phyloP scores from a whole-genome alignment of 1,140 invertebrate species.

The Drosophila baimaii region DNA sequence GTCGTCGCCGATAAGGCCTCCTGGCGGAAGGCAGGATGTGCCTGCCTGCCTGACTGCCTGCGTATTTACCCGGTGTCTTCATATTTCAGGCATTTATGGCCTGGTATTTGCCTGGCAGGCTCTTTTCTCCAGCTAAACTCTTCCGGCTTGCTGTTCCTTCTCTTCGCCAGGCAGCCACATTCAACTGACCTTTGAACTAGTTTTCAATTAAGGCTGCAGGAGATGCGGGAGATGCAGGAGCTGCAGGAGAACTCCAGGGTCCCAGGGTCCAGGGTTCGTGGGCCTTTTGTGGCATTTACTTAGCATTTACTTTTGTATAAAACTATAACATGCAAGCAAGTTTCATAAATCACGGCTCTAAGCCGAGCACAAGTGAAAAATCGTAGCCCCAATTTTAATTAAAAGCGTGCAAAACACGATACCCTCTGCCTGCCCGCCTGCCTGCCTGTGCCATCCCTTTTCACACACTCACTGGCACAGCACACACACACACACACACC shows the following conservation, averaged over 20 bases:
- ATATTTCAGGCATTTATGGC: constrained; percentile 66
- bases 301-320: constrained; percentile 78
- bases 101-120: constrained; percentile 40
- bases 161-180: constrained; percentile 57
- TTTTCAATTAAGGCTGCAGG: constrained; percentile 75
- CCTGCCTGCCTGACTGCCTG: constrained; percentile 12
- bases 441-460: constrained; percentile 12
- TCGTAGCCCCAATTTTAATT: constrained; percentile 81
- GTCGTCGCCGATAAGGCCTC: constrained; percentile 28
- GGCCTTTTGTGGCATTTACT: constrained; percentile 76
- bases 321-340: constrained; percentile 80
- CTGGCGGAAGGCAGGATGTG: constrained; percentile 16
- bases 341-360: constrained; percentile 79
- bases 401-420: constrained; percentile 83
- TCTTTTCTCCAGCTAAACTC: constrained; percentile 28
- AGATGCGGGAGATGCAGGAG: constrained; percentile 18
- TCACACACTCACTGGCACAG: constrained; percentile 8
- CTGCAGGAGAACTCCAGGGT: neutral
- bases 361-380: constrained; percentile 77
- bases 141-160: constrained; percentile 37
- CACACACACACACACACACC: constrained; percentile 30
- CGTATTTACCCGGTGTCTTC: constrained; percentile 55
- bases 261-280: constrained; percentile 9
- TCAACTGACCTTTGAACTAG: constrained; percentile 73
- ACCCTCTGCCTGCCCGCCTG: constrained; percentile 32